Evolutionary conservation across 2,888 invertebrate genomes (phyloP).

Genomic region (Drosophila acutilabella): DNA sequence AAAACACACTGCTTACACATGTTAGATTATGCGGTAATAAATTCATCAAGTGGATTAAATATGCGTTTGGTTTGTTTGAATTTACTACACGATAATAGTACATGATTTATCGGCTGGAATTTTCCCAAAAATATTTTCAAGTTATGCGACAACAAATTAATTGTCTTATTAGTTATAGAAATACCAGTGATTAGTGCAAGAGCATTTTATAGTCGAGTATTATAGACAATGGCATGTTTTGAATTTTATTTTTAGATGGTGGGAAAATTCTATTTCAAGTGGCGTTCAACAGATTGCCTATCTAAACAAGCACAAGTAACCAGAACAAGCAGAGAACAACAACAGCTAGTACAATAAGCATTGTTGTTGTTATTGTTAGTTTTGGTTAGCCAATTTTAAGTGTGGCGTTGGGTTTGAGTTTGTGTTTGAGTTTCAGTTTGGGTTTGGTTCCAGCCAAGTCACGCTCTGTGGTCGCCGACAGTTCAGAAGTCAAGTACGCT

Average conservation of each 20-base stretch:
- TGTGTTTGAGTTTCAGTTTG: constrained; percentile 40
- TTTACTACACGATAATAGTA: too few relatives aligned
- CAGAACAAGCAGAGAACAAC: constrained; percentile 52
- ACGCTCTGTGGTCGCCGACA: constrained; percentile 76
- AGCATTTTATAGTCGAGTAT: constrained; percentile 42
- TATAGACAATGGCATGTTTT: constrained; percentile 43
- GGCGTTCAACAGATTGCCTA: constrained; percentile 70
- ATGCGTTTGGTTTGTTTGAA: neutral
- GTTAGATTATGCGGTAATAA: neutral
- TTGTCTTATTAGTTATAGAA: neutral
- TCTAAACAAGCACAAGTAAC: constrained; percentile 70
- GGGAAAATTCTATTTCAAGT: constrained; percentile 76
- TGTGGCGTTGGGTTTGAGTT: constrained; percentile 53
- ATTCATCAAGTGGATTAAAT: neutral
- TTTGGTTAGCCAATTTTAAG: constrained; percentile 62
- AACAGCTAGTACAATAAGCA: constrained; percentile 18
- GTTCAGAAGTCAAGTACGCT: constrained; percentile 81
- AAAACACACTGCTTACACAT: neutral
- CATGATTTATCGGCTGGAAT: neutral
- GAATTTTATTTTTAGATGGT: constrained; percentile 72
- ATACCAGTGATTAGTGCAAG: constrained; percentile 7
- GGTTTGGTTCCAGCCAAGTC: constrained; percentile 72
- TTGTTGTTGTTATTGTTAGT: constrained; percentile 70
- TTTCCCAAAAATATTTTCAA: neutral
- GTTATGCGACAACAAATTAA: constrained; percentile 1